Evolutionary conservation across 2,888 invertebrate species (phyloP).

Genomic region (Xanthorhoe designata): DNA sequence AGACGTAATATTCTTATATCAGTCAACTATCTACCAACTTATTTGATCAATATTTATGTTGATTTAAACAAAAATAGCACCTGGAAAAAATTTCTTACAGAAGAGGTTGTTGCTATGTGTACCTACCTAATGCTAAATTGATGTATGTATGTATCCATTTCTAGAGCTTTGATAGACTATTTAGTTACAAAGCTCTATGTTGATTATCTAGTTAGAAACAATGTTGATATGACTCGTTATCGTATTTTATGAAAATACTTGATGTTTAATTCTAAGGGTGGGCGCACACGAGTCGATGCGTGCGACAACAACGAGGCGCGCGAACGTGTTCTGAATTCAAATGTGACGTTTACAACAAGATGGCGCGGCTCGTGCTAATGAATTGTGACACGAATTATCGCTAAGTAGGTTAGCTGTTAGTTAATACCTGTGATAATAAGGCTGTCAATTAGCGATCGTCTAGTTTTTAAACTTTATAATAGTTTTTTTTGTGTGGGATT

Average conservation of each 20-base stretch:
- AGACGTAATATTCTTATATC: too few relatives aligned
- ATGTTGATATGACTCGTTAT: not conserved
- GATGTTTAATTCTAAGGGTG: constrained; percentile 36
- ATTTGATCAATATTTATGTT: too few relatives aligned
- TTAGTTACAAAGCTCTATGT: too few relatives aligned
- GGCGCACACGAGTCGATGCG: constrained; percentile 41
- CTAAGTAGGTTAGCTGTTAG: constrained; percentile 51
- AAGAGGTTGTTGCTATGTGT: too few relatives aligned
- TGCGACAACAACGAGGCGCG: constrained; percentile 47
- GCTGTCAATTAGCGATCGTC: constrained; percentile 20
- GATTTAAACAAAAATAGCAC: too few relatives aligned
- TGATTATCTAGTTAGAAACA: too few relatives aligned
- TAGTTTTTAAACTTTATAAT: not conserved
- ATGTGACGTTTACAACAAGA: constrained; percentile 64
- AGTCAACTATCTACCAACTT: too few relatives aligned
- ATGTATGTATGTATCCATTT: too few relatives aligned
- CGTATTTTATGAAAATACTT: not conserved
- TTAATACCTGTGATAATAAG: constrained; percentile 28
- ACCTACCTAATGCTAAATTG: too few relatives aligned
- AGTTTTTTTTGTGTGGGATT: not conserved
- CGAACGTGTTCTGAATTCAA: constrained; percentile 71
- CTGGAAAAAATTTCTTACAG: too few relatives aligned
- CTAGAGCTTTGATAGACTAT: too few relatives aligned
- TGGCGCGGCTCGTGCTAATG: constrained; percentile 61
- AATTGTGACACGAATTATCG: constrained; percentile 58